phyloP scores from a whole-genome alignment of 2,888 invertebrate genomes.

The Leptinotarsa peninsularis region DNA sequence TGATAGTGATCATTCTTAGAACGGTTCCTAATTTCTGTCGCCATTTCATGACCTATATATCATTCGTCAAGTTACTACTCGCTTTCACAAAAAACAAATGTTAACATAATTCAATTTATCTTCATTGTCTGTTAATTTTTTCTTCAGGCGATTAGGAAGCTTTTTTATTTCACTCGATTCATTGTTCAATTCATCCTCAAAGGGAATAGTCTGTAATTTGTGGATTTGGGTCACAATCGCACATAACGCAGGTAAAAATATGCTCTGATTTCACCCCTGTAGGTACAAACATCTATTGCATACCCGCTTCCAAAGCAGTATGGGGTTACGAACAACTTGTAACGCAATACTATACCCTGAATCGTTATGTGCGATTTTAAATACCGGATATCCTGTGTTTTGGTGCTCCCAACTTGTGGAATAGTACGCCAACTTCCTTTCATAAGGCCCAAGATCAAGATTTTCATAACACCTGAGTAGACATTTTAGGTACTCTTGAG shows the following conservation, averaged over 20 bases:
- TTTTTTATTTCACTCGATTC: neutral
- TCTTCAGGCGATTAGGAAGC: neutral
- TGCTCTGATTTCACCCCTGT: constrained; percentile 11
- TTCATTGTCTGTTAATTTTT: too few species aligned
- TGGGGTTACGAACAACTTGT: constrained; percentile 50
- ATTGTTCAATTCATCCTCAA: neutral
- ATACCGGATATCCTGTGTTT: constrained; percentile 61
- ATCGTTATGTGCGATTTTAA: constrained; percentile 51
- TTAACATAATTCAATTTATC: too few species aligned
- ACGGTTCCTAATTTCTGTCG: constrained; percentile 8
- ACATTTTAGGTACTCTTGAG: constrained; percentile 38
- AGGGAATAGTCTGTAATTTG: neutral
- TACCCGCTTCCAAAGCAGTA: constrained; percentile 25
- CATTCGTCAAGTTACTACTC: neutral
- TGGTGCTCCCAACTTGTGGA: constrained; percentile 60
- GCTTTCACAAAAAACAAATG: too few species aligned
- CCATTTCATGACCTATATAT: neutral
- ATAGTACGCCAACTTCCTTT: constrained; percentile 60
- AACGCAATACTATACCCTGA: constrained; percentile 50
- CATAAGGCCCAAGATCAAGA: constrained; percentile 48
- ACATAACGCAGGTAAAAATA: constrained; percentile 1
- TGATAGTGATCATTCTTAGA: constrained; percentile 32
- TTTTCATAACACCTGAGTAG: constrained; percentile 41
- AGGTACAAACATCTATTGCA: neutral
- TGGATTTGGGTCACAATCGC: neutral